phyloP scores from a whole-genome alignment of 1,140 invertebrate genomes.

The Bacillus rossius region DNA sequence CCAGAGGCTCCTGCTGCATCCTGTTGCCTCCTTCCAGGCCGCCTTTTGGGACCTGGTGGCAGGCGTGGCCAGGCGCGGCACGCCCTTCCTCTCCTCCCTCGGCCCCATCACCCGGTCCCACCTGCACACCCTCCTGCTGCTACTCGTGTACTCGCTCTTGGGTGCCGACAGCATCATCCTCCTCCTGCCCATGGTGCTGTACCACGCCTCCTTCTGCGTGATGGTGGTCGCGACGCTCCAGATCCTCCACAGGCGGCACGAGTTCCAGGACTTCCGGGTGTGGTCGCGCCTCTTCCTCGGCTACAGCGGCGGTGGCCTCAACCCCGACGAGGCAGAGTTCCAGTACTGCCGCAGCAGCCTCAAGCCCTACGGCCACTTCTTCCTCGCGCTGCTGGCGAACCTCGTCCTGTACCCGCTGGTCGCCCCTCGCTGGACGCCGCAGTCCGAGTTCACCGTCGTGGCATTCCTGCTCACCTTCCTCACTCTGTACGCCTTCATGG shows the following conservation, averaged over 20 bases:
- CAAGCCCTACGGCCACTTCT: constrained; percentile 72
- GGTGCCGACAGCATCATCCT: constrained; percentile 58
- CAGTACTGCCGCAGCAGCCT: constrained; percentile 77
- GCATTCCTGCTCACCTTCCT: constrained; percentile 65
- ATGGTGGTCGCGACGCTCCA: constrained; percentile 75
- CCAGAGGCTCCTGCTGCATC: constrained; percentile 63
- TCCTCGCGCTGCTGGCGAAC: constrained; percentile 64
- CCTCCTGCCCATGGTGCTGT: constrained; percentile 59
- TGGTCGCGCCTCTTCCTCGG: constrained; percentile 74
- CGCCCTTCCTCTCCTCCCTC: constrained; percentile 45
- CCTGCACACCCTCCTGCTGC: constrained; percentile 54
- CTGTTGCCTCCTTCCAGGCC: constrained; percentile 58
- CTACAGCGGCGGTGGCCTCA: constrained; percentile 60
- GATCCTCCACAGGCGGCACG: constrained; percentile 67
- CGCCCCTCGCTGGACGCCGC: constrained; percentile 68
- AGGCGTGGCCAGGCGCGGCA: constrained; percentile 47
- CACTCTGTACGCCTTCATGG: constrained; percentile 65
- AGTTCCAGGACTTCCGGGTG: constrained; percentile 65
- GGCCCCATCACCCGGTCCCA: constrained; percentile 51
- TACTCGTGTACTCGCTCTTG: constrained; percentile 62
- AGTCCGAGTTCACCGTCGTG: constrained; percentile 74
- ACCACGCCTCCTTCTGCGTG: constrained; percentile 62
- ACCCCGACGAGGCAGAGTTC: constrained; percentile 71
- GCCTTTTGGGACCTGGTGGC: constrained; percentile 61
- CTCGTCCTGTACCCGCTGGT: constrained; percentile 71